Evolutionary conservation across 2,888 invertebrate genomes (phyloP), one percentile per base, ranked within the genome.

Genomic region (Drosophila subquinaria): DNA sequence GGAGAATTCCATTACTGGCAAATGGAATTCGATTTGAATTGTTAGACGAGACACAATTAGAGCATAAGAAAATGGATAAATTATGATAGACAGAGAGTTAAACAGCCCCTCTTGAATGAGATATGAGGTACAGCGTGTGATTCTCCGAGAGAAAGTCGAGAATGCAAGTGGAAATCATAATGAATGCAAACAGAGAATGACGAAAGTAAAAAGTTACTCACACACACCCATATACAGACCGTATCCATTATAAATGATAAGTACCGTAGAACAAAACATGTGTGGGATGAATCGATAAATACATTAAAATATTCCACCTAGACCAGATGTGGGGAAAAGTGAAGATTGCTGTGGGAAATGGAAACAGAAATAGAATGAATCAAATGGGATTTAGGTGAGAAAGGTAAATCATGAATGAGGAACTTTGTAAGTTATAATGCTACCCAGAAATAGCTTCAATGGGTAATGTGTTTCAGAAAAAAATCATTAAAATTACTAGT

Each of bases 1-100:
- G 69, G 83, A 51, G 68, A 65, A 42, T 73, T 63, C 61, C 79
- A 73, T 68, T 55, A 51, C 62, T 48, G 13, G 15, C 62, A 64
- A 69, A 77, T 63, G 52, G 30, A 71, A 64, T 47, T 38, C 50
- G 42, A 87, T 84, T 84, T 75, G 73, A 73, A 82, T 78, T 78
- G 64, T 48, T 57, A 65, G 59, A 75, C 62, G 68, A 72, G 68
- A 78, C 78, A 69, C 79, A 82, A 84, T 81, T 84, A 76, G 76
- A 81, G 69, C 27, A 48, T 6, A 13, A 62, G 51, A 40, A 68
- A 83, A 63, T 69, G 55, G 45, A 40, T 36, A 55, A 62, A 64
- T 69, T 59, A 72, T 35, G 56, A 62, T 48, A 35, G 17, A 50
- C 33, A 1, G 17, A 33, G 42, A 52, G 38, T 43, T 20, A 13